Conservation (phyloP, 2,797 vertebrate species). For the Peromyscus nudipes region DNA sequence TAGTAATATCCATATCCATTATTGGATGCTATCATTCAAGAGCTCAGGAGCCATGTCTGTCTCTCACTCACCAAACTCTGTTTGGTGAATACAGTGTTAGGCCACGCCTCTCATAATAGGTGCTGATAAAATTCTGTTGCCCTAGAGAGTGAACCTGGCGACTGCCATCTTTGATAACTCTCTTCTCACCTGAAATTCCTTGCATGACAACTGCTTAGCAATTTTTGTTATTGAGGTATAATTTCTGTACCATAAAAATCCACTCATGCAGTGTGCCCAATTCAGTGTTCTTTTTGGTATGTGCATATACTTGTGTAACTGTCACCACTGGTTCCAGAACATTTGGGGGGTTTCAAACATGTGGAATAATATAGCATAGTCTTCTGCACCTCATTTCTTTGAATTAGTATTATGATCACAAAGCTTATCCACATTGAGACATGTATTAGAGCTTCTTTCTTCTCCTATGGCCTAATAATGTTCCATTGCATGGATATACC, state of each 20-base stretch:
- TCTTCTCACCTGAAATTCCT: not conserved
- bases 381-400: not conserved
- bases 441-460: not conserved
- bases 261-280: not conserved
- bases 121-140: not conserved
- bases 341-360: not conserved
- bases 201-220: not conserved
- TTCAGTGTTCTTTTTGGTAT: not conserved
- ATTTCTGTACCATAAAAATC: not conserved
- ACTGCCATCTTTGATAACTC: not conserved
- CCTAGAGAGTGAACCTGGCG: not conserved
- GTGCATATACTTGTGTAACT: not conserved
- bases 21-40: not conserved
- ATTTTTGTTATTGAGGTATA: slow-evolving; percentile 2
- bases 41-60: not conserved
- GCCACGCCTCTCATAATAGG: not conserved
- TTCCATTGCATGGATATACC: not conserved
- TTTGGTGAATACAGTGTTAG: not conserved
- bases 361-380: not conserved
- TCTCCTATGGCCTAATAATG: not conserved
- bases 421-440: not conserved
- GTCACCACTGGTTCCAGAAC: not conserved
- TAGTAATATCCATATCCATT: not conserved
- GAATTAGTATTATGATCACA: not conserved
- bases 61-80: not conserved